These are phyloP conservation scores for Gallinago media DNA, from an alignment of 2,113 vertebrate genomes.

Conservation along the genomic window DNA sequence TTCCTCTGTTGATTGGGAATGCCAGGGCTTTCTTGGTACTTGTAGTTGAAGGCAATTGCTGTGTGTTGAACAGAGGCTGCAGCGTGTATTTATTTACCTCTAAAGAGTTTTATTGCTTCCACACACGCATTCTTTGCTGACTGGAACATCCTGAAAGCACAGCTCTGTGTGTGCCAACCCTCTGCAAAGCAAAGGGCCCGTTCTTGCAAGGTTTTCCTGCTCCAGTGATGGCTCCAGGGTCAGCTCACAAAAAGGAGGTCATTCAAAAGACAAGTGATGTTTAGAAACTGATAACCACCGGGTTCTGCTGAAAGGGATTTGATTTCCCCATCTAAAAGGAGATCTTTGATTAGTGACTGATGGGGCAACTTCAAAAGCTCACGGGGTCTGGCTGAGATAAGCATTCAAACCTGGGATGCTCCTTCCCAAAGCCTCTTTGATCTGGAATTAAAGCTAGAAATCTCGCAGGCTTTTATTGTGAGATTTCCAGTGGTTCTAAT, in stretches of 20 bases:
- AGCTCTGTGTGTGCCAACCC: not conserved
- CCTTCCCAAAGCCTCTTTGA: conserved; percentile 63
- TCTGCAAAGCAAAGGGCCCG: not conserved
- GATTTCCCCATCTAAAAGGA: conserved; percentile 60
- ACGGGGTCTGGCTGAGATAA: conserved; percentile 52
- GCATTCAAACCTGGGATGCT: conserved; percentile 52
- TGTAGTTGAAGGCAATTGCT: not conserved
- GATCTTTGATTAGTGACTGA: conserved; percentile 69
- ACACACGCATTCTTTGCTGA: conserved; percentile 44
- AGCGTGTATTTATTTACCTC: conserved; percentile 46
- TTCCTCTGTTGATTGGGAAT: not conserved
- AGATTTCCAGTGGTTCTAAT: conserved; percentile 9
- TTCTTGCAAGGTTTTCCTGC: not conserved
- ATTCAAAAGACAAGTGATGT: conserved; percentile 42
- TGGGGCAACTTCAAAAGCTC: conserved; percentile 68
- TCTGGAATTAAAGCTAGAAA: conserved; percentile 56
- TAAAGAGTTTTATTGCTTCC: conserved; percentile 44
- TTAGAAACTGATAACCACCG: conserved; percentile 56
- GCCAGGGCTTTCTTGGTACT: not conserved
- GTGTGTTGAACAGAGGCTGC: not conserved
- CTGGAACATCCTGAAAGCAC: conserved; percentile 36
- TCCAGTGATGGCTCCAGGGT: not conserved
- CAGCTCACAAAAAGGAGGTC: conserved; percentile 49
- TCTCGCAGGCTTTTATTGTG: conserved; percentile 42
- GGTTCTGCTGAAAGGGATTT: conserved; percentile 50